Conservation (phyloP, 2,797 vertebrate genomes). For the Enteromius unitaeniatus region DNA sequence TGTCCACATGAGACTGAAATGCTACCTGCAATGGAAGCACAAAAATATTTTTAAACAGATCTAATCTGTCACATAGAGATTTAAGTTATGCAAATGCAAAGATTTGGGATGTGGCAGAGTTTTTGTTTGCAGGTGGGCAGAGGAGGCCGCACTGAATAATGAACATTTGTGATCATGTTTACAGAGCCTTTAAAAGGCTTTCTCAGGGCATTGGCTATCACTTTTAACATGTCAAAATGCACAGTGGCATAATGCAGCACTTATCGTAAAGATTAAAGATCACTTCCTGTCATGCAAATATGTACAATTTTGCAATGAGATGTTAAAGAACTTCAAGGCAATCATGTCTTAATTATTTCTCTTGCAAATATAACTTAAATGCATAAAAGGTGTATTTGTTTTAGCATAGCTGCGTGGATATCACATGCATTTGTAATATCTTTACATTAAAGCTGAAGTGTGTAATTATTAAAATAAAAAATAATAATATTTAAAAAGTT, state of each 20-base stretch:
- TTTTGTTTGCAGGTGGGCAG: conserved; percentile 39
- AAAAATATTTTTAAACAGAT: neutral
- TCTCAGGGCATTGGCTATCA: conserved; percentile 57
- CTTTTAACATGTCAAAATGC: conserved; percentile 25
- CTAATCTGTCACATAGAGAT: conserved; percentile 13
- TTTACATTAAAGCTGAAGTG: too few relatives aligned
- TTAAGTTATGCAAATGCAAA: conserved; percentile 35
- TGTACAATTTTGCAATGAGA: too few relatives aligned
- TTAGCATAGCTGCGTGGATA: too few relatives aligned
- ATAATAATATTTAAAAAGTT: too few relatives aligned
- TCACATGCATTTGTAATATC: too few relatives aligned
- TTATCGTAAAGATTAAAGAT: conserved; percentile 6
- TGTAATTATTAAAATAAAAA: too few relatives aligned
- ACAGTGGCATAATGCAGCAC: conserved; percentile 41
- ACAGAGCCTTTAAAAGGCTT: conserved; percentile 28
- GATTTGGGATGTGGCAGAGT: conserved; percentile 10
- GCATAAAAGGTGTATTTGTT: too few relatives aligned
- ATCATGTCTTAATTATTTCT: too few relatives aligned
- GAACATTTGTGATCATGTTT: conserved; percentile 3
- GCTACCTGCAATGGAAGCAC: conserved; percentile 38
- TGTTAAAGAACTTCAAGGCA: too few relatives aligned
- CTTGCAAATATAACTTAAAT: too few relatives aligned
- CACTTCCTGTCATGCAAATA: neutral
- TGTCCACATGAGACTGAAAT: conserved; percentile 8
- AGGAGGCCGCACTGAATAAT: conserved; percentile 24